Conservation (phyloP, 2,113 vertebrate genomes). For the Cyphotilapia sp. region DNA sequence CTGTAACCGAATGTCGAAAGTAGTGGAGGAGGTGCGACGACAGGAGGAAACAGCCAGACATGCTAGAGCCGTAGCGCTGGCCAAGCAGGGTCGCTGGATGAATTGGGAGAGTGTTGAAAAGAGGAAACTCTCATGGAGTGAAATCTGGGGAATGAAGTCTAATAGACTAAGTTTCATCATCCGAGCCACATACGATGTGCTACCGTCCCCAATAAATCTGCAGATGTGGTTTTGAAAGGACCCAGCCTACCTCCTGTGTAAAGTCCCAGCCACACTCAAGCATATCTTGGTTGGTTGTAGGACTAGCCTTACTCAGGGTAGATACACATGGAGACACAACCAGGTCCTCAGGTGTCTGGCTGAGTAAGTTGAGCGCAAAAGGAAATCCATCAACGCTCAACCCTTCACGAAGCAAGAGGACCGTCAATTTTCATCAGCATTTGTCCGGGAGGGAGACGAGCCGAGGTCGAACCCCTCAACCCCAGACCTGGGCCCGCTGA, state of each 20-base stretch:
- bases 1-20: neutral
- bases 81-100: neutral
- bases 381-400: neutral
- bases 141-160: neutral
- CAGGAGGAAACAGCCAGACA: fast-evolving
- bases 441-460: neutral
- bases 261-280: neutral
- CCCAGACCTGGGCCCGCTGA: neutral
- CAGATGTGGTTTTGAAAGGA: neutral
- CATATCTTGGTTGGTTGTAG: neutral
- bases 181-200: fast-evolving
- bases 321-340: neutral
- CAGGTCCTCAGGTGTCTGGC: neutral
- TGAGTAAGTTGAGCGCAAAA: neutral
- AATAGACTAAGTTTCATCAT: neutral
- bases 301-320: neutral
- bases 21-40: neutral
- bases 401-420: neutral
- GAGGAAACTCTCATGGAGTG: neutral
- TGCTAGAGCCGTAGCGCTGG: neutral
- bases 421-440: fast-evolving
- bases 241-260: neutral
- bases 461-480: fast-evolving
- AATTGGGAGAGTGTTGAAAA: neutral
- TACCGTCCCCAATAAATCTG: neutral